Base-by-base conservation (phyloP, 1,140 invertebrate species). In the Aphelenchoides avenae region DNA sequence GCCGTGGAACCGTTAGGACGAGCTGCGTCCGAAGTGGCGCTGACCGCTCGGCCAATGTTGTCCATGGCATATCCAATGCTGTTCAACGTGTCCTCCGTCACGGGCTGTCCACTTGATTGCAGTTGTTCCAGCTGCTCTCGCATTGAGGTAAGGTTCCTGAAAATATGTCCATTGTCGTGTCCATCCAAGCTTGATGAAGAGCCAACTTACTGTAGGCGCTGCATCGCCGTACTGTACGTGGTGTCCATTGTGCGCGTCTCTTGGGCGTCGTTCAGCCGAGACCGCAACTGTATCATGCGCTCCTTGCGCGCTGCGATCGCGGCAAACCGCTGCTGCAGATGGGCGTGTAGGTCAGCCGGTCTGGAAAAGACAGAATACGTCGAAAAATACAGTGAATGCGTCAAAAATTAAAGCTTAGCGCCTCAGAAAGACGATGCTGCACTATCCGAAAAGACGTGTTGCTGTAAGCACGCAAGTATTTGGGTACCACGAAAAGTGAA, bases 321-420 rank as follows among this genome's bases (percentile, higher is more conserved):
- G 18, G 57, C 49, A 62, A 60, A 60, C 1, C 57, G 58, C 18
- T 62, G 43, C n/a, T 54, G 63, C 36, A 60, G 60, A 37, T 62
- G 44, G 1, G 42, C 18, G 34, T 36, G 57, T 20, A 60, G 44
- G 29, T 58, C 56, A 41, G 53, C 53, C n/a, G n/a, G n/a, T 36
- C 56, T 59, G 13, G n/a, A n/a, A n/a, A 43, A 46, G 30, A n/a
- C 11, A 54, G 11, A 1, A 60, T 4, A 20, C 0, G 22, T 15
- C n/a, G n/a, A n/a, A 1, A 53, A 15, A 33, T 58, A 11, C 20
- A 3, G 18, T 36, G 52, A 20, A 53, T 24, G 15, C 4, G 18
- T 59, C 11, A 43, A 49, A 51, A 52, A 55, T 52, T 58, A 9
- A 6, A 24, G 18, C 31, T 26, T 9, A n/a, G n/a, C n/a, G n/a